Conservation (phyloP, 2,113 vertebrate species). For the Tretioscincus oriximinensis region DNA sequence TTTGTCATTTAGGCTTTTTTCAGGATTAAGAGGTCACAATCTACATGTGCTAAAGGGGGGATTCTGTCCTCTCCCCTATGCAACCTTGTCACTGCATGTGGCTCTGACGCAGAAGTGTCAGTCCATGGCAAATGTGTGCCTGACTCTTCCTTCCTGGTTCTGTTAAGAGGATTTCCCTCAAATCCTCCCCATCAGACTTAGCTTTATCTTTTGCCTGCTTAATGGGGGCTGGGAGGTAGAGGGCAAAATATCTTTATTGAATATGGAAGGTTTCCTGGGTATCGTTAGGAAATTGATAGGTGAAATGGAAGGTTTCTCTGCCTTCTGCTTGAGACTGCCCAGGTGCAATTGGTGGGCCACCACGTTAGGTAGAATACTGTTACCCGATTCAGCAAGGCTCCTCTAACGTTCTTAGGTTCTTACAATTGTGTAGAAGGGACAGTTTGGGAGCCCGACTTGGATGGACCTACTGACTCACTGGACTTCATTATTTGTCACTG, state of each 20-base stretch:
- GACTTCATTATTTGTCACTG: not conserved
- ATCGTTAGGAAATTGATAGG: not conserved
- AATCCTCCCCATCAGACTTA: not conserved
- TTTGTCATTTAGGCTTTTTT: not conserved
- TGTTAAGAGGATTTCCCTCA: conserved; percentile 24
- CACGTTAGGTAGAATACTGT: no score
- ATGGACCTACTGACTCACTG: not conserved
- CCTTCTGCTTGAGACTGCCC: no score
- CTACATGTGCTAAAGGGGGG: no score
- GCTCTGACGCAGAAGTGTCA: not conserved
- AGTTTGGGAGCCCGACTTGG: no score
- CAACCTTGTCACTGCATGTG: not conserved
- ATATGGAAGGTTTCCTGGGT: no score
- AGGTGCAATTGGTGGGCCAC: no score
- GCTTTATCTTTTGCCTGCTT: not conserved
- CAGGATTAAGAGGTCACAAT: not conserved
- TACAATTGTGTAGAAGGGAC: not conserved
- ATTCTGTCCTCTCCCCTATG: not conserved
- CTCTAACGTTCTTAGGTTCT: no score
- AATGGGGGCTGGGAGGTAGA: not conserved
- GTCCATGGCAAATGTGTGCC: not conserved
- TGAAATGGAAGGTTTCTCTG: no score
- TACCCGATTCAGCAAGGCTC: no score
- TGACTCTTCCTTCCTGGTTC: not conserved
- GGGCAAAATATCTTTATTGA: not conserved